Evolutionary conservation across 2,888 invertebrate genomes (phyloP).

Genomic region (Sussaba pulchella): DNA sequence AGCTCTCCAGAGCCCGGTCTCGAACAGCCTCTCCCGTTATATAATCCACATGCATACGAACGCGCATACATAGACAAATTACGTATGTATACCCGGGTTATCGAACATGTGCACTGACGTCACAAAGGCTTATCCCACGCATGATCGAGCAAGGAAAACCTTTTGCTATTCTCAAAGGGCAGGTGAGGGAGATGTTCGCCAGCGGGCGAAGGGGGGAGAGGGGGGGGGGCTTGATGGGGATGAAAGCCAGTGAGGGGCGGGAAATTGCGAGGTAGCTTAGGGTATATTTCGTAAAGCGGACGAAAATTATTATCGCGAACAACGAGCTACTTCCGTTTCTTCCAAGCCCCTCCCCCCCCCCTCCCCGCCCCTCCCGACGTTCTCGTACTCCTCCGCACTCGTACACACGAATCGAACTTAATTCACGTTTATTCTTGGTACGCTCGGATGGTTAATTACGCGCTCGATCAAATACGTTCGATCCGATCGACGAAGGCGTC

Average conservation of each 20-base stretch:
- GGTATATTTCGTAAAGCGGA: constrained; percentile 40
- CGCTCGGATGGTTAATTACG: constrained; percentile 46
- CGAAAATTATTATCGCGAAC: constrained; percentile 50
- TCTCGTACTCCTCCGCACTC: neutral
- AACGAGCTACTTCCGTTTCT: constrained; percentile 55
- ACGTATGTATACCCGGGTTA: constrained; percentile 67
- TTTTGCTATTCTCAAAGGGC: constrained; percentile 78
- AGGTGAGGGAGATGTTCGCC: constrained; percentile 67
- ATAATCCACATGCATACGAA: constrained; percentile 10
- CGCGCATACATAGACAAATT: constrained; percentile 50
- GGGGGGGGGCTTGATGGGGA: no score
- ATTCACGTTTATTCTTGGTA: constrained; percentile 32
- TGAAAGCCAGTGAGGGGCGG: constrained; percentile 2
- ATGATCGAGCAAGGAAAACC: constrained; percentile 81
- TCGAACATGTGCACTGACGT: constrained; percentile 81
- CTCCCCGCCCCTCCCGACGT: constrained; percentile 27
- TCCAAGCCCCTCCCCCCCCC: constrained; percentile 14
- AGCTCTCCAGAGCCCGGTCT: constrained; percentile 6
- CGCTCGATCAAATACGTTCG: constrained; percentile 50
- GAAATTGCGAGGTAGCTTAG: constrained; percentile 4
- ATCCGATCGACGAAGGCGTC: constrained; percentile 38
- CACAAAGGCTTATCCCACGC: constrained; percentile 82
- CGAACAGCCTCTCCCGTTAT: constrained; percentile 14
- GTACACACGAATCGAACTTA: constrained; percentile 54
- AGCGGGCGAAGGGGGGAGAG: constrained; percentile 50